These are phyloP conservation scores for Neotragus pygmaeus DNA, from an alignment of 2,113 vertebrate genomes.

Conservation along the genomic window DNA sequence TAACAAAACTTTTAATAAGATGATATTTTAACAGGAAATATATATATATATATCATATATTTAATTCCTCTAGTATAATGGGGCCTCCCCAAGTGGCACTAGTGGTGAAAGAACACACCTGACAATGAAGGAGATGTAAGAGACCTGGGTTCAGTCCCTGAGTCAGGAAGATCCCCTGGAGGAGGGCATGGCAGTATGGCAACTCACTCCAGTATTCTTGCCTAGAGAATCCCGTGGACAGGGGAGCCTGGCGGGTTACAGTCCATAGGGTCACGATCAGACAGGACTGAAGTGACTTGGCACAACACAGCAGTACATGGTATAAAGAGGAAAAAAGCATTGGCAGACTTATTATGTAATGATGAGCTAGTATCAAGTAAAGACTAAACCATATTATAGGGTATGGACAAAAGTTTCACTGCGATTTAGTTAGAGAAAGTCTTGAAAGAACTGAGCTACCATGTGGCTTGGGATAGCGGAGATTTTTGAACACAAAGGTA, in stretches of 20 bases:
- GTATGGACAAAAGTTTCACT: background rate
- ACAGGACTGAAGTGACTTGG: background rate
- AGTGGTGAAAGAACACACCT: background rate
- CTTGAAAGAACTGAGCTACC: background rate
- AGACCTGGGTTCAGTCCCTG: rapidly evolving
- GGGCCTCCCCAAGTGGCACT: background rate
- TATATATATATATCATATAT: background rate
- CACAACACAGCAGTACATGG: background rate
- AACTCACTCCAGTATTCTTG: background rate
- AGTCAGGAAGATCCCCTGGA: background rate
- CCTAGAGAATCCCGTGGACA: background rate
- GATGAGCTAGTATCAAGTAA: background rate
- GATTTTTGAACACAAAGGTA: background rate
- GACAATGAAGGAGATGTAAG: background rate
- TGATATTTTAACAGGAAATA: too few relatives aligned
- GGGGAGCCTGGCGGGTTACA: background rate
- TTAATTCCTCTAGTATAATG: background rate
- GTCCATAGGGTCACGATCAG: background rate
- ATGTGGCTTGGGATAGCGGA: background rate
- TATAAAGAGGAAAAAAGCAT: background rate
- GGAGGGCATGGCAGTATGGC: background rate
- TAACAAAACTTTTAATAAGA: too few relatives aligned
- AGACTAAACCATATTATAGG: background rate
- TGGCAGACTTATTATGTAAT: background rate
- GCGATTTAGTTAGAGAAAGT: background rate